Conservation (phyloP, 2,888 invertebrate species). For the Tetragonula carbonaria region DNA sequence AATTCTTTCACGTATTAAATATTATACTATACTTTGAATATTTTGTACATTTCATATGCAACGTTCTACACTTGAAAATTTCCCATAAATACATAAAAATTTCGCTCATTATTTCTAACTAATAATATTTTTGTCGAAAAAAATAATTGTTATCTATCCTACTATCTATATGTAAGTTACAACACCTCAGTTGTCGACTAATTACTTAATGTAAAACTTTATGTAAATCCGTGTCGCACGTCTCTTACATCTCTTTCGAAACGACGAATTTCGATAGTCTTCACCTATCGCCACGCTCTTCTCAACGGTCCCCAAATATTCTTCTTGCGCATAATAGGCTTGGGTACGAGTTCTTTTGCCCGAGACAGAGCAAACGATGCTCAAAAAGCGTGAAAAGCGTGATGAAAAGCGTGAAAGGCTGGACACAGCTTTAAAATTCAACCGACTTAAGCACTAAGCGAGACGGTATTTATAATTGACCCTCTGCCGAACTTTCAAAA, state of each 20-base stretch:
- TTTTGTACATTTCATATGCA: too few species aligned
- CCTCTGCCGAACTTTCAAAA: constrained; percentile 44
- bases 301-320: background rate
- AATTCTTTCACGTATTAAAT: too few species aligned
- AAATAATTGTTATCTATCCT: too few species aligned
- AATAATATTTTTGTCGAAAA: too few species aligned
- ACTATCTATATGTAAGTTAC: too few species aligned
- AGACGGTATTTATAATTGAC: constrained; percentile 62
- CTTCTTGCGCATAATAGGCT: background rate
- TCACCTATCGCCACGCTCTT: background rate
- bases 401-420: constrained; percentile 6
- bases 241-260: background rate
- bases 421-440: constrained; percentile 20
- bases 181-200: background rate
- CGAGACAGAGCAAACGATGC: background rate
- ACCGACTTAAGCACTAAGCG: background rate
- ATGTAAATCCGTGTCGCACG: background rate
- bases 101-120: too few species aligned
- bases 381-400: background rate
- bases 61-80: too few species aligned
- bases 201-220: background rate
- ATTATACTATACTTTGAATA: too few species aligned
- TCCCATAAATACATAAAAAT: too few species aligned
- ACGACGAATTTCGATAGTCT: background rate
- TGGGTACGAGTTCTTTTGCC: background rate